Evolutionary conservation across 2,797 vertebrate species (phyloP), one percentile per base, ranked within the genome.

Genomic region (Morus bassanus): DNA sequence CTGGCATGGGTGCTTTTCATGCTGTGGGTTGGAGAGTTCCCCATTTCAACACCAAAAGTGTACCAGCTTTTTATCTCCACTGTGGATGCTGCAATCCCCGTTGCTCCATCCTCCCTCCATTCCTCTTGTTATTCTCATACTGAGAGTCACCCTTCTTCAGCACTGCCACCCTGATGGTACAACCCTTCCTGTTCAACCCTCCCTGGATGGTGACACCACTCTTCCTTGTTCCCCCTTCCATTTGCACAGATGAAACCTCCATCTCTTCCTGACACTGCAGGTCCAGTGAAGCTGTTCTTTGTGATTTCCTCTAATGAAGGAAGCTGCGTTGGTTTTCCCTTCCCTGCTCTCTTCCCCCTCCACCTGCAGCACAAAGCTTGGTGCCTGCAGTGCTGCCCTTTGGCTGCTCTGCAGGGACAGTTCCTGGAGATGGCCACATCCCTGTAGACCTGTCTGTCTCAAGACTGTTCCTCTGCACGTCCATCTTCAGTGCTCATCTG

Each of bases 221-320:
- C 41, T 13, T 51, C 35, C 7, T 46, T 13, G 8, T n/a, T 65
- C 22, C 27, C 28, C 15, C 57, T 56, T 65, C 45, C 45, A 43
- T 11, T 43, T 13, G 3, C 27, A 25, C 28, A 11, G 50, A 45
- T 7, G 61, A 27, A 69, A 51, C n/a, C 43, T 81, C 80, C 60
- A 8, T 18, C 72, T 70, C 51, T 51, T 61, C 37, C 64, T 0
- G 0, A 5, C 13, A 0, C 59, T 16, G 69, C 27, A 11, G 86
- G 28, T 13, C 23, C 1, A 5, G 27, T 22, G 61, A 24, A 56
- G 43, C 2, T 23, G 3, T 43, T 70, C n/a, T 17, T 31, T 51
- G 19, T 27, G 43, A 48, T 77, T 84, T 64, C 57, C 67, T 56
- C 57, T 12, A 2, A 37, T 7, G 48, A 74, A 28, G 18, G 43